A percentile compares a stretch with the other conserved stretches of the same genome.
These are phyloP conservation scores for Sesia apiformis DNA, from an alignment of 2,888 invertebrate genomes.

Conservation along the genomic window DNA sequence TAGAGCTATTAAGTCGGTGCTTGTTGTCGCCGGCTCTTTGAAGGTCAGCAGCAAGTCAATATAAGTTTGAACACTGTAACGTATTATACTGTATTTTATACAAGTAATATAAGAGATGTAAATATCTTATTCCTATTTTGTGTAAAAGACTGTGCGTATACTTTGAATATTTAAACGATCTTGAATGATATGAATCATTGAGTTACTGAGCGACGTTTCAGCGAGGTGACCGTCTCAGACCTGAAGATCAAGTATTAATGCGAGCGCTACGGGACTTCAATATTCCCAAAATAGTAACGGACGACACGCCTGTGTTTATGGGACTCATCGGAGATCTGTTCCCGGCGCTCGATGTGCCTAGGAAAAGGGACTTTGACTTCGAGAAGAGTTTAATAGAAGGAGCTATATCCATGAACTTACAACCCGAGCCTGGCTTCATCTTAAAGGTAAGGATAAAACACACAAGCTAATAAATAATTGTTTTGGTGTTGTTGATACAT, in stretches of 20 bases:
- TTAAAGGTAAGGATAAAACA: constrained; percentile 73
- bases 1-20: constrained; percentile 94
- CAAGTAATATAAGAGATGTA: too few species aligned
- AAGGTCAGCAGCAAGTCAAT: constrained; percentile 66
- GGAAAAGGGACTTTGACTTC: constrained; percentile 89
- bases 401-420: constrained; percentile 86
- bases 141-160: neutral
- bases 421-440: constrained; percentile 93
- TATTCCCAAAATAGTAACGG: constrained; percentile 94
- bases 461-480: neutral
- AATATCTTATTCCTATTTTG: too few species aligned
- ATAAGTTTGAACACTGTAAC: neutral
- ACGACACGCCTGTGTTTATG: constrained; percentile 94
- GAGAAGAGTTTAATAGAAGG: constrained; percentile 86
- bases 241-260: constrained; percentile 96
- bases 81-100: constrained; percentile 4
- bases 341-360: constrained; percentile 92
- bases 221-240: constrained; percentile 81
- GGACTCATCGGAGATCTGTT: constrained; percentile 95
- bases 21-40: constrained; percentile 94
- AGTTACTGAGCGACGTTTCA: constrained; percentile 15
- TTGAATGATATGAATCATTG: too few species aligned
- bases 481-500: neutral
- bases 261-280: constrained; percentile 95
- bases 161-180: constrained; percentile 3